Conservation (phyloP, 37 sponge, comb jelly and placozoan genomes). For the Haliclona indistincta region DNA sequence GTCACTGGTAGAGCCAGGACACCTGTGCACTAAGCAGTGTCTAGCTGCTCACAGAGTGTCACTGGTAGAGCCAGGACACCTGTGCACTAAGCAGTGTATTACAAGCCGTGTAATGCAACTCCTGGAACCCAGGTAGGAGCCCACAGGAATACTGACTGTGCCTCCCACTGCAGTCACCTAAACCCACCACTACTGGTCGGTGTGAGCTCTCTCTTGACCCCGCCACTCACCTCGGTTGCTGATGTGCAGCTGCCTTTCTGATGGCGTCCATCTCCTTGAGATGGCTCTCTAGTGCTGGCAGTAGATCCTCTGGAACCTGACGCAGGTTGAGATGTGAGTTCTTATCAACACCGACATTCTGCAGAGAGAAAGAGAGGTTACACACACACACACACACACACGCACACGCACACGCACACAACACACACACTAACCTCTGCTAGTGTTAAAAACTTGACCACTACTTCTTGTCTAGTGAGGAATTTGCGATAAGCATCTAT, state of each 20-base stretch:
- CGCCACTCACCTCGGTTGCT: slow-evolving; percentile 51
- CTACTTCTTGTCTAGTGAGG: slow-evolving; percentile 64
- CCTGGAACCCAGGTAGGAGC: no score
- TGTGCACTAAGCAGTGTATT: no score
- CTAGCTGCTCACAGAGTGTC: no score
- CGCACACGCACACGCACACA: not conserved
- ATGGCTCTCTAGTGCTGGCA: slow-evolving; percentile 83
- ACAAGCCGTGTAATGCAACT: no score
- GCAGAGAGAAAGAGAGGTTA: not conserved
- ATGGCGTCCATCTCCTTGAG: slow-evolving; percentile 63
- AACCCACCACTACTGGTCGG: no score
- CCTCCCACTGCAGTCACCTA: no score
- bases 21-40: no score
- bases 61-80: no score
- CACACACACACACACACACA: not conserved
- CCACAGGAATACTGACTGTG: no score
- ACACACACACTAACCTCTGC: slow-evolving; percentile 69
- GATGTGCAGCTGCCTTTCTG: slow-evolving; percentile 30
- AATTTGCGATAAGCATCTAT: slow-evolving; percentile 76
- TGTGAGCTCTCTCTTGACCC: no score
- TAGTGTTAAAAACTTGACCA: slow-evolving; percentile 63
- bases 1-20: no score
- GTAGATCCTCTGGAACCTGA: slow-evolving; percentile 73
- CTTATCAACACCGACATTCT: slow-evolving; percentile 79
- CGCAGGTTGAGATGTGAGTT: slow-evolving; percentile 62